Evolutionary conservation across 2,113 vertebrate genomes (phyloP), one percentile per base, ranked within the genome.

Genomic region (Ursus arctos): DNA sequence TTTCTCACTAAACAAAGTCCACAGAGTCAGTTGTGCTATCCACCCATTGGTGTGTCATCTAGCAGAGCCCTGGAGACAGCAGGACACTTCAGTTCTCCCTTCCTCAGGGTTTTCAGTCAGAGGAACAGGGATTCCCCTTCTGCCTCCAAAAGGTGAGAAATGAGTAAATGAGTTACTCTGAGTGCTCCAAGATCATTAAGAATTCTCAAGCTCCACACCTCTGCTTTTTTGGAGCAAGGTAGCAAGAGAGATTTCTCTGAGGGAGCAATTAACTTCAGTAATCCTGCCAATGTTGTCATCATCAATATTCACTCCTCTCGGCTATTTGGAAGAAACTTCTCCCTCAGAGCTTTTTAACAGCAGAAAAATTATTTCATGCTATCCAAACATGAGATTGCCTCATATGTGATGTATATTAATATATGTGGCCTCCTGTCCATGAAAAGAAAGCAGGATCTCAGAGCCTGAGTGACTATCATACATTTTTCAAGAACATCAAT

Each of bases 351-450:
- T 72, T 76, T 8, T 76, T 92, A 76, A 67, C 63, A 76, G 53
- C 28, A 5, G 24, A 51, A 92, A 82, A 36, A 57, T 57, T 69
- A 84, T 80, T 74, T 88, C 63, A 85, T 67, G 57, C 26, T 67
- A 57, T n/a, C n/a, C 31, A 67, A 94, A 59, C 43, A 81, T 28
- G 43, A 94, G 49, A 92, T 93, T 80, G 67, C 47, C 36, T 87
- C 24, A 36, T 76, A 15, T 8, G 31, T 76, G 72, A 55, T 14
- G 14, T n/a, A 33, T 81, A 7, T 26, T 86, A 61, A 53, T 33
- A 85, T 55, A 49, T n/a, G 15, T 15, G 40, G 2, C 14, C 51
- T 85, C 92, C 33, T 14, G 19, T 79, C 65, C 77, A 63, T 49
- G 43, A 83, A 61, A 96, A 18, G 43, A n/a, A 95, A 90, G 51